Evolutionary conservation across 2,888 invertebrate genomes (phyloP), one percentile per base, ranked within the genome.

Genomic region (Drosophila koepferae): DNA sequence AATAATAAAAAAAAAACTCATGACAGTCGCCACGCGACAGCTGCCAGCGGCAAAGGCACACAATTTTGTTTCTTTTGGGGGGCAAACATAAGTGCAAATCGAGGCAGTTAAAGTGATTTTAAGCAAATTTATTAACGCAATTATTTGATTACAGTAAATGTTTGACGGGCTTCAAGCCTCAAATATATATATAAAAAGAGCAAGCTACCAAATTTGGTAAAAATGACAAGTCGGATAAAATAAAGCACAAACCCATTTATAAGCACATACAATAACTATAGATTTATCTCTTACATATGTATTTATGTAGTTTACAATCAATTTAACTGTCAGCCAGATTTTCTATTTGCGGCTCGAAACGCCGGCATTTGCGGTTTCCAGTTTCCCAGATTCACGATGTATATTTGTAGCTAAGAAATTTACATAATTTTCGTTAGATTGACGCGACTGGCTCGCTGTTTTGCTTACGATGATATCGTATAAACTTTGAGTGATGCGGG

Each of bases 51-150:
- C 58, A 28, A 53, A 65, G 65, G 68, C 78, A 69, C 59, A 62
- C 20, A 58, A 20, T 63, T 58, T 43, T 16, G 14, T 18, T 48
- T 31, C 16, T 49, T 65, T 69, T 69, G 53, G 31, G 59, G 59
- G 60, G 41, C 61, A 71, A 70, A 58, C 53, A 53, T 65, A 67
- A 73, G 82, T 73, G 82, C 72, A 84, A 84, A 84, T 84, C 64
- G 77, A 63, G 67, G 75, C 82, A 85, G 74, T 85, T 74, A 55
- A 72, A 62, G 59, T 70, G 63, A 78, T 65, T 78, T 77, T 71
- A 80, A 61, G 70, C 68, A 78, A 88, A 89, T 89, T 86, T 85
- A 85, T 88, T 86, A 86, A 73, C 64, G 74, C 81, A 83, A 86
- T 85, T 86, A 84, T 84, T 80, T 82, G 77, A 84, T 86, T 83